Conservation (phyloP, 2,113 vertebrate species). For the Micronycteris hirsuta region DNA sequence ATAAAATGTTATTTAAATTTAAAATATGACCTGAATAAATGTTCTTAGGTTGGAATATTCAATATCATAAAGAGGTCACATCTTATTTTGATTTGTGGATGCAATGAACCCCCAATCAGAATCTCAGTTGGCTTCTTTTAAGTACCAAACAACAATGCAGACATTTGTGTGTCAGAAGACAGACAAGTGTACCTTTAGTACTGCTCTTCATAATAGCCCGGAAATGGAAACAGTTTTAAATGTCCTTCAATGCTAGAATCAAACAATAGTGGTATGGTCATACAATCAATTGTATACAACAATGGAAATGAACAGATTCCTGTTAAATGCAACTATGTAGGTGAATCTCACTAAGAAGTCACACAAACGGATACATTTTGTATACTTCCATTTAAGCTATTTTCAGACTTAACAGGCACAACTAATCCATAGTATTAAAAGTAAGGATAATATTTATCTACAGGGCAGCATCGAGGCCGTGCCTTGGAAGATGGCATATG, state of each 20-base stretch:
- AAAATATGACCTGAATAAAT: neutral
- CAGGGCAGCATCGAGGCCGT: neutral
- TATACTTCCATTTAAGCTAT: neutral
- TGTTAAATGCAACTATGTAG: neutral
- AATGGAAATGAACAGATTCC: neutral
- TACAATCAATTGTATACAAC: neutral
- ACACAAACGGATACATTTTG: neutral
- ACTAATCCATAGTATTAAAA: neutral
- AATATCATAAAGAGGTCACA: neutral
- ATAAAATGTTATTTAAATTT: neutral
- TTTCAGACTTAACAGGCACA: neutral
- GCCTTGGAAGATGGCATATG: neutral
- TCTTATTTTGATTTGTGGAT: neutral
- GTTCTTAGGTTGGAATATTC: neutral
- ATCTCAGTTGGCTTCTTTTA: neutral
- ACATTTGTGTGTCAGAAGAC: neutral
- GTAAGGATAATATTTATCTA: neutral
- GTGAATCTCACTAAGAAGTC: conserved; percentile 1
- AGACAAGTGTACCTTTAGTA: neutral
- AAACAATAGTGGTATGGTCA: neutral
- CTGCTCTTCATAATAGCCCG: neutral
- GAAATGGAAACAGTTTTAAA: neutral
- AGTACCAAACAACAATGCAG: neutral
- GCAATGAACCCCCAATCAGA: neutral
- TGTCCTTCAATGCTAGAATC: neutral